phyloP scores from a whole-genome alignment of 2,113 vertebrate species.

The Pogonocichla stellata region DNA sequence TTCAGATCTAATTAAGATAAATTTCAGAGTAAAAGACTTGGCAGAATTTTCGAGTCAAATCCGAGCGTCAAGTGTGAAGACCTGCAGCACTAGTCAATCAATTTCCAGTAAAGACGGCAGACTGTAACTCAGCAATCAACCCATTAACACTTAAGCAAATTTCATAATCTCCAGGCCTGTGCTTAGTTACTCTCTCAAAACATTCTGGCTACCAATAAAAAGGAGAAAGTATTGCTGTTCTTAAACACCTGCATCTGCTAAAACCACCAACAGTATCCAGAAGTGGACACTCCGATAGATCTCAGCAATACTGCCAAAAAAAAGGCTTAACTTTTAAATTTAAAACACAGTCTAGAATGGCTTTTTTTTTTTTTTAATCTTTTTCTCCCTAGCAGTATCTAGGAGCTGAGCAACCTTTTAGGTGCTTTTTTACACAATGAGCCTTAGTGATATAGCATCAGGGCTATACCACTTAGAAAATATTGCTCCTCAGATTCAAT shows the following conservation, averaged over 20 bases:
- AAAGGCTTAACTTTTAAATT: neutral
- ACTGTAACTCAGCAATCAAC: slow-evolving; percentile 84
- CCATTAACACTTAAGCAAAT: slow-evolving; percentile 99
- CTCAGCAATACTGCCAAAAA: neutral
- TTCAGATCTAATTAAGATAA: slow-evolving; percentile 99
- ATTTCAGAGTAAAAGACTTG: slow-evolving; percentile 99
- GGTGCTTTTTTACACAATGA: neutral
- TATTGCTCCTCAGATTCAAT: neutral
- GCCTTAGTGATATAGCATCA: neutral
- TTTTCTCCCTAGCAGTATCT: neutral
- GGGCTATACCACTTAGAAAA: neutral
- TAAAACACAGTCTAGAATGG: neutral
- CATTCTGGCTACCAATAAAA: slow-evolving; percentile 26
- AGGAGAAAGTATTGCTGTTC: neutral
- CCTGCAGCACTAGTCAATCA: slow-evolving; percentile 95
- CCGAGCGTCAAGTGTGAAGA: slow-evolving; percentile 92
- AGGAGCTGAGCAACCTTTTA: neutral
- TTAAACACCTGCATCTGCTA: neutral
- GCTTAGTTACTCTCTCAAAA: slow-evolving; percentile 85
- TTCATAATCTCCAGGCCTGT: slow-evolving; percentile 86
- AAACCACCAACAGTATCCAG: neutral
- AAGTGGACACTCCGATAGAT: neutral
- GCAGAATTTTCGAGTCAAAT: slow-evolving; percentile 93
- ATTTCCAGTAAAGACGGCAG: slow-evolving; percentile 84
- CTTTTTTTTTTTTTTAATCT: no score